Percentiles rank a stretch among this genome's conserved stretches.
These are phyloP conservation scores for Drosophila pruinosa DNA, from an alignment of 1,140 invertebrate species.

Conservation along the genomic window DNA sequence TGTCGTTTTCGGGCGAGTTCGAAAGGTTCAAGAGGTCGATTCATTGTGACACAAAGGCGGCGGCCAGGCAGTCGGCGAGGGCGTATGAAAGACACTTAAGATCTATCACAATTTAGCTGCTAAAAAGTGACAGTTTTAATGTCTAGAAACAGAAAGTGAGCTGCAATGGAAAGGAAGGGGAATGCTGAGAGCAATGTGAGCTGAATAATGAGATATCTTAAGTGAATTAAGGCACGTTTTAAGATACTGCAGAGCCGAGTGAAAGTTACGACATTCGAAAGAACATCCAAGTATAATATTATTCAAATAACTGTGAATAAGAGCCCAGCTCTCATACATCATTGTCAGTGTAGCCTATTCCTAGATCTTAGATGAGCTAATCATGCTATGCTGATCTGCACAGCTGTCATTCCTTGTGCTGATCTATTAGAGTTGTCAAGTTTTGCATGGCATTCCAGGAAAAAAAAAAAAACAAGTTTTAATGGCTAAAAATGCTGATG, in stretches of 20 bases:
- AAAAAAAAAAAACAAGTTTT: constrained; percentile 29
- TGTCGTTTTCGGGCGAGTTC: constrained; percentile 14
- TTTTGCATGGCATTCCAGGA: constrained; percentile 18
- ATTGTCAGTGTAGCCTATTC: background rate
- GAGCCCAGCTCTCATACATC: background rate
- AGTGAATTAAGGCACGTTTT: constrained; percentile 3
- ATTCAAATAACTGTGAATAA: background rate
- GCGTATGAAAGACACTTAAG: constrained; percentile 6
- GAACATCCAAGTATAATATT: background rate
- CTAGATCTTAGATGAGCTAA: constrained; percentile 12
- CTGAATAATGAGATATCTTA: background rate
- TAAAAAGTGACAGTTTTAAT: constrained; percentile 16
- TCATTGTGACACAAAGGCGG: background rate
- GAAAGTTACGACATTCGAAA: background rate
- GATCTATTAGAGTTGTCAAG: constrained; percentile 32
- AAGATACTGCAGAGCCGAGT: background rate
- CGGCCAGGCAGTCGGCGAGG: background rate
- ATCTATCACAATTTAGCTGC: constrained; percentile 48
- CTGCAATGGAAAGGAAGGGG: background rate
- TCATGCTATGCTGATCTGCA: constrained; percentile 20
- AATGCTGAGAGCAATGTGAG: background rate
- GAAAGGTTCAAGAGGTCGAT: constrained; percentile 41
- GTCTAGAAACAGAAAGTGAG: background rate
- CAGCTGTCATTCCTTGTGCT: constrained; percentile 3
- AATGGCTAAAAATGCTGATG: background rate